Base-by-base conservation (phyloP, 1,140 invertebrate species). In the Nylanderia fulva region DNA sequence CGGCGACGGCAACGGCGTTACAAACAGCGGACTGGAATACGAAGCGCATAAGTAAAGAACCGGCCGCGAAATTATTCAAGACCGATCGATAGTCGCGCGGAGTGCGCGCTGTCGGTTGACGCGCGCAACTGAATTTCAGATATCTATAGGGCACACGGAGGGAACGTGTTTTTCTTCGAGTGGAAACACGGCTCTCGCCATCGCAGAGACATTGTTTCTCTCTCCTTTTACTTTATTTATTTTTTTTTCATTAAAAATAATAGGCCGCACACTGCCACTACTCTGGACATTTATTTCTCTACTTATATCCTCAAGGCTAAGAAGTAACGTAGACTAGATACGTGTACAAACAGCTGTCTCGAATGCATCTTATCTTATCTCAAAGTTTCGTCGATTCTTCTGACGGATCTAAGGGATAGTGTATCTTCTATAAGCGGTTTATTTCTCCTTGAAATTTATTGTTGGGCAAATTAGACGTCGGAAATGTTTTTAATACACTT, bases 41-140 rank as follows among this genome's bases (percentile, higher is more conserved):
- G 90, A 87, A 90, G 88, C 91, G 89, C 90, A 85, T 86, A 93
- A 88, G 91, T 90, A 92, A 92, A 93, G 91, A 93, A 92, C 91
- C 90, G 89, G 88, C 91, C 89, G 87, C 91, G 91, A 93, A 94
- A 94, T 94, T 94, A 94, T 93, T 94, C 93, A 93, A 92, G 91
- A 90, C 88, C 86, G 91, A 93, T 93, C 92, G 91, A 93, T 93
- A 93, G 86, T 92, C 91, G 90, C 88, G 15, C 27, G n/a, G 61
- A 45, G 56, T 45, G 90, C 90, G 74, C 74, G 63, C 36, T 90
- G 86, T 88, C 72, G 87, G 90, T 90, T 91, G 91, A 92, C 91
- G 89, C 90, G 90, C 88, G 88, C 88, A 84, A 90, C 91, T 90
- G 90, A 89, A 92, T 93, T 82, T 91, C 88, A 91, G 88, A 86